Evolutionary conservation across 2,888 invertebrate genomes (phyloP).

Genomic region (Trissolcus brochymenae): DNA sequence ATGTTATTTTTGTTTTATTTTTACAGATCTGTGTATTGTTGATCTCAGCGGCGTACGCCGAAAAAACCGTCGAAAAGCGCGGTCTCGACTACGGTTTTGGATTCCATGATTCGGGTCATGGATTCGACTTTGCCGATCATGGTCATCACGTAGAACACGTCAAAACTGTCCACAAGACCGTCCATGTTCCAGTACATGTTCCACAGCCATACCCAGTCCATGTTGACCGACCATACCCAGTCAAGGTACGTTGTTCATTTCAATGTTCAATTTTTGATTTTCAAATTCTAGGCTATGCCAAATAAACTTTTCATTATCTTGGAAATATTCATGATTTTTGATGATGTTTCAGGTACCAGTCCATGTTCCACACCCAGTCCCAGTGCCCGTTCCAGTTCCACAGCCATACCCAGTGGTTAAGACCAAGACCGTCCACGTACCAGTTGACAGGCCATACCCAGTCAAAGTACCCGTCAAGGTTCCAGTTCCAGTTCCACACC

Average conservation of each 20-base stretch:
- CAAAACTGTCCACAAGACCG: conserved; percentile 74
- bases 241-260: conserved; percentile 66
- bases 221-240: conserved; percentile 78
- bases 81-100: conserved; percentile 62
- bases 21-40: conserved; percentile 76
- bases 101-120: conserved; percentile 58
- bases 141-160: conserved; percentile 45
- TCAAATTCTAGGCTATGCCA: no score
- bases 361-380: conserved; percentile 76
- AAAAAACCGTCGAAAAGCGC: conserved; percentile 68
- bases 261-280: no score
- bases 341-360: conserved; percentile 75
- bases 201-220: conserved; percentile 72
- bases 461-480: conserved; percentile 78
- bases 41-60: conserved; percentile 73
- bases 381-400: conserved; percentile 78
- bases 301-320: no score
- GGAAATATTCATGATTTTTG: neutral
- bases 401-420: conserved; percentile 77
- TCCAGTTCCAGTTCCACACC: conserved; percentile 78
- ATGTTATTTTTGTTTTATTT: neutral
- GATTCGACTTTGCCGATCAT: conserved; percentile 53
- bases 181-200: conserved; percentile 73
- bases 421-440: conserved; percentile 75
- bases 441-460: conserved; percentile 77